Evolutionary conservation across 1,140 invertebrate genomes (phyloP), one percentile per base, ranked within the genome.

Genomic region (Papilio polyxenes): DNA sequence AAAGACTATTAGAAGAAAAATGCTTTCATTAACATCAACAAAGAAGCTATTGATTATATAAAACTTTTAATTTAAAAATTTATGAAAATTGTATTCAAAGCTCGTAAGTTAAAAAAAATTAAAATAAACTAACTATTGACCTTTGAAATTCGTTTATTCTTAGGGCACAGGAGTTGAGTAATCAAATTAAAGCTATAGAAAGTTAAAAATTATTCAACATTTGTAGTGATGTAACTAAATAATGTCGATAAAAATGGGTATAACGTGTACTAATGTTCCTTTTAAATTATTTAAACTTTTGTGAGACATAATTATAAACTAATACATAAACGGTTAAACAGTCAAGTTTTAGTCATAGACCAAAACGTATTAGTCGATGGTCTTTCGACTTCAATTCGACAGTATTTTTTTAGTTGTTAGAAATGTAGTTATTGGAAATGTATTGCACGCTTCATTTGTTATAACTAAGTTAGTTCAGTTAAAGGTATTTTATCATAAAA

Each of bases 41-140:
- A 20, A 65, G 62, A 65, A 65, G 4, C 13, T 65, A 65, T 65
- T 13, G 9, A 31, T 31, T 31, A 5, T 6, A 79, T 59, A 59
- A 75, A 49, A 65, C 37, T 75, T n/a, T 69, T 86, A 84, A 89
- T 88, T 86, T 87, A 11, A 65, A 86, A 89, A 89, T 90, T 91
- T 90, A 89, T 91, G 89, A 80, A 86, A 86, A 82, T 88, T 77
- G 83, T 87, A 90, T 92, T 91, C 89, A 92, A 92, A 87, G 83
- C 82, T 84, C 87, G 85, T 92, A 93, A 90, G 92, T 94, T 90
- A 89, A 79, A 90, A 88, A 31, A 31, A 89, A n/a, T n/a, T n/a
- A n/a, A 88, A 91, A 89, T 91, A 89, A 92, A 89, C 86, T 90
- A 88, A 88, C 89, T 89, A 83, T 53, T 88, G 90, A 92, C 89